Evolutionary conservation across 1,140 invertebrate genomes (phyloP).

Genomic region (Ips typographus): DNA sequence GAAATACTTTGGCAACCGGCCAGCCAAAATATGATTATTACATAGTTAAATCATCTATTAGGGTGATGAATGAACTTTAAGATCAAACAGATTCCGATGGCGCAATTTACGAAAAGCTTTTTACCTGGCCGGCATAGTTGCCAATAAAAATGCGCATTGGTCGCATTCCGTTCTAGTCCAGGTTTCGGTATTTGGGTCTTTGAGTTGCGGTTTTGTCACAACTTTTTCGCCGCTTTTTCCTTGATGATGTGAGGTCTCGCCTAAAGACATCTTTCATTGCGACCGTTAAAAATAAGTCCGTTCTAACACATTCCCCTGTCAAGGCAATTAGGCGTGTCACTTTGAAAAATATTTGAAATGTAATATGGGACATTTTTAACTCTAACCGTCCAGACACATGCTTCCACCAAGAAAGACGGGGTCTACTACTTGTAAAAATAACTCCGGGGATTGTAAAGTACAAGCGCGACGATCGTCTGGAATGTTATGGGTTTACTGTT

Average conservation of each 20-base stretch:
- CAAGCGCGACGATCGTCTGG: constrained; percentile 11
- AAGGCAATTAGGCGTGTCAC: constrained; percentile 15
- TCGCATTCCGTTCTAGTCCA: constrained; percentile 1
- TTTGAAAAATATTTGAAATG: constrained; percentile 21
- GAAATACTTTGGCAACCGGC: constrained; percentile 2
- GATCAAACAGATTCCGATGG: constrained; percentile 11
- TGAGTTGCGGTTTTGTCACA: too few species aligned
- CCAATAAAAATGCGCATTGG: not conserved
- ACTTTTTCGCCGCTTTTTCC: too few species aligned
- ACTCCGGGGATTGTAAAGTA: constrained; percentile 10
- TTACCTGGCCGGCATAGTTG: not conserved
- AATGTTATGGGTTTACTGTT: constrained; percentile 14
- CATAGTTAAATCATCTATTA: constrained; percentile 9
- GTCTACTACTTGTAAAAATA: constrained; percentile 22
- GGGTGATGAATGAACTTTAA: constrained; percentile 4
- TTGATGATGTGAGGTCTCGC: not conserved
- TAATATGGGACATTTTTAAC: constrained; percentile 24
- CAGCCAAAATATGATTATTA: constrained; percentile 14
- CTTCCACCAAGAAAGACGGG: constrained; percentile 7
- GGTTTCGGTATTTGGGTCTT: not conserved
- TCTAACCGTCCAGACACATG: constrained; percentile 9
- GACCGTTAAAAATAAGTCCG: constrained; percentile 7
- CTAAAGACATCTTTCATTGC: constrained; percentile 9
- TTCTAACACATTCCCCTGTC: constrained; percentile 23
- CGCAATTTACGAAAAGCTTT: constrained; percentile 2